Percentiles rank a stretch among this genome's conserved stretches.
These are phyloP conservation scores for Avahi laniger DNA, from an alignment of 2,797 vertebrate genomes.

Conservation along the genomic window DNA sequence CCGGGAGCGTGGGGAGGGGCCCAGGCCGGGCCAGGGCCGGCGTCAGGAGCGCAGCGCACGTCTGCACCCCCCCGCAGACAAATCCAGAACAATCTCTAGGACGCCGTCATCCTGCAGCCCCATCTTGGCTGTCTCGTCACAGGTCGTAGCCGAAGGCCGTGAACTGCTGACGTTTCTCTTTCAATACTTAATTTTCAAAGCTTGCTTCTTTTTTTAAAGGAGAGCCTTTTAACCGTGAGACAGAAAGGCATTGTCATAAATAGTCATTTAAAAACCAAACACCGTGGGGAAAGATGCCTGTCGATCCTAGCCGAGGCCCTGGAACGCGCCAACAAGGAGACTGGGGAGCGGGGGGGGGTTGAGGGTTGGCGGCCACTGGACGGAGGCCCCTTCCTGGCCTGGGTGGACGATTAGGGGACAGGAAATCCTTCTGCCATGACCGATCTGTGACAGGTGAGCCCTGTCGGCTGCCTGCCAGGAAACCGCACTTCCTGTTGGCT, in stretches of 20 bases:
- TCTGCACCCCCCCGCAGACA: fast-evolving
- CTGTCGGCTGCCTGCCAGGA: background rate
- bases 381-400: too few relatives aligned
- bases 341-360: background rate
- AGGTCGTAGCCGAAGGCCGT: background rate
- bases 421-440: background rate
- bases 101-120: background rate
- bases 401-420: background rate
- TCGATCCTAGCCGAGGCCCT: background rate
- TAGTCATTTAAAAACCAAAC: background rate
- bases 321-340: fast-evolving
- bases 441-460: background rate
- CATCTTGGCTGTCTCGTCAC: background rate
- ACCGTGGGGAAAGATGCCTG: background rate
- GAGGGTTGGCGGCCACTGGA: fast-evolving
- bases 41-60: fast-evolving
- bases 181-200: background rate
- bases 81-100: background rate
- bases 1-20: background rate
- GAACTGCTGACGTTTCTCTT: background rate
- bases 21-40: background rate
- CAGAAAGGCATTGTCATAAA: background rate
- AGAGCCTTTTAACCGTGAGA: background rate
- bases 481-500: background rate
- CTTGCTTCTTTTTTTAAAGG: background rate